Evolutionary conservation across 2,888 invertebrate species (phyloP), one percentile per base, ranked within the genome.

Genomic region (Drosophila siamana): DNA sequence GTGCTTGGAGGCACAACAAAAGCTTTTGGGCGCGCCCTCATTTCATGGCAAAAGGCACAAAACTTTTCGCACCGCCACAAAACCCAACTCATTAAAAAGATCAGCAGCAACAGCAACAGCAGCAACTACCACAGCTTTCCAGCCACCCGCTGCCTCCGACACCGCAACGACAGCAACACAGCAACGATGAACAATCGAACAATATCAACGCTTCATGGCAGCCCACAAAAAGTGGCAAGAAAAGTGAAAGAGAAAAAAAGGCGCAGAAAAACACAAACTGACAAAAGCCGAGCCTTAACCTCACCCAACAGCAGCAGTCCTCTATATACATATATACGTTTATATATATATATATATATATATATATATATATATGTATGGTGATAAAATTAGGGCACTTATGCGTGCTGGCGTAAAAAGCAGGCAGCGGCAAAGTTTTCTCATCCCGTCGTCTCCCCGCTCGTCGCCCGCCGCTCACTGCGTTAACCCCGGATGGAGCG

Each of bases 31-130:
- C 43, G 64, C 30, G 78, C 57, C 88, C 88, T 83, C 70, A 77
- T 88, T 83, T 83, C 74, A 80, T 52, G 88, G 69, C 77, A 66
- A 66, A 76, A 82, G 69, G 74, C 56, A 68, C 56, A 81, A 82
- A 82, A 82, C 73, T 86, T 87, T 82, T 86, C 77, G 73, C 80
- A 64, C 50, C 28, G 80, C 82, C 63, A 61, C 66, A 80, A 73
- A 79, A 62, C 80, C 80, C 86, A 86, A 86, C 88, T 83, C 88
- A 83, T 83, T 83, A 83, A 83, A 83, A 86, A 86, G 86, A 83
- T 83, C 88, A 86, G 84, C 85, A 52, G 30, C 30, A 30, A 2
- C 28, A 28, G 28, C 28, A 28, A n/a, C 52, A 62, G 63, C 51
- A 30, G n/a, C 50, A 44, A 55, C 33, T 43, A 16, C 41, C 13